These are phyloP conservation scores for Sclerodermus sp. DNA, from an alignment of 2,888 invertebrate genomes.

Conservation along the genomic window DNA sequence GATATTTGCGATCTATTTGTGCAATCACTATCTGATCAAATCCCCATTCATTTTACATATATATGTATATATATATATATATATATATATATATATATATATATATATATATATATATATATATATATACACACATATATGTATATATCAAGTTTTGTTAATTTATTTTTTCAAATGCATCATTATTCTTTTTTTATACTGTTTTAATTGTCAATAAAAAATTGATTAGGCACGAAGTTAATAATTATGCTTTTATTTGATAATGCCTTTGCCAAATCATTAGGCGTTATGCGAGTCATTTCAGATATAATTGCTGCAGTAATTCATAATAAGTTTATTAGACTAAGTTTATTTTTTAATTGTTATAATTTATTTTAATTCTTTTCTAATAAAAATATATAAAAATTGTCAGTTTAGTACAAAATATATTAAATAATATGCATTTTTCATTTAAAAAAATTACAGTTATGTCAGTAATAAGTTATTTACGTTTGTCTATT, in stretches of 20 bases:
- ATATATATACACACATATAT: too few relatives aligned
- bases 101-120: too few relatives aligned
- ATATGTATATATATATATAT: too few relatives aligned
- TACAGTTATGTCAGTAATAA: too few relatives aligned
- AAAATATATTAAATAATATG: too few relatives aligned
- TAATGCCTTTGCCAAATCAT: constrained; percentile 36
- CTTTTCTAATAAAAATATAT: too few relatives aligned
- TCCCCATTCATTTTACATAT: constrained; percentile 16
- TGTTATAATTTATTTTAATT: too few relatives aligned
- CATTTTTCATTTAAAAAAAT: too few relatives aligned
- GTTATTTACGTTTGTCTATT: too few relatives aligned
- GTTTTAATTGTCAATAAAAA: constrained; percentile 29
- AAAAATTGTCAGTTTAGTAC: too few relatives aligned
- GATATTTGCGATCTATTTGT: constrained; percentile 45
- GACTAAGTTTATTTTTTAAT: neutral
- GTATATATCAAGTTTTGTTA: neutral
- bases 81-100: too few relatives aligned
- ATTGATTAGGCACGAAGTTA: constrained; percentile 35
- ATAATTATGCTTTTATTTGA: constrained; percentile 15
- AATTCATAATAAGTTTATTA: neutral
- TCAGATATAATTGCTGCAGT: too few relatives aligned
- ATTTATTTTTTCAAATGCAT: constrained; percentile 7
- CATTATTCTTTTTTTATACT: constrained; percentile 20
- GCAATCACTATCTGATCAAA: constrained; percentile 24
- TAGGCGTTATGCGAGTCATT: constrained; percentile 17